Evolutionary conservation across 1,140 invertebrate genomes (phyloP).

Genomic region (Drosophila pseudoananassae): DNA sequence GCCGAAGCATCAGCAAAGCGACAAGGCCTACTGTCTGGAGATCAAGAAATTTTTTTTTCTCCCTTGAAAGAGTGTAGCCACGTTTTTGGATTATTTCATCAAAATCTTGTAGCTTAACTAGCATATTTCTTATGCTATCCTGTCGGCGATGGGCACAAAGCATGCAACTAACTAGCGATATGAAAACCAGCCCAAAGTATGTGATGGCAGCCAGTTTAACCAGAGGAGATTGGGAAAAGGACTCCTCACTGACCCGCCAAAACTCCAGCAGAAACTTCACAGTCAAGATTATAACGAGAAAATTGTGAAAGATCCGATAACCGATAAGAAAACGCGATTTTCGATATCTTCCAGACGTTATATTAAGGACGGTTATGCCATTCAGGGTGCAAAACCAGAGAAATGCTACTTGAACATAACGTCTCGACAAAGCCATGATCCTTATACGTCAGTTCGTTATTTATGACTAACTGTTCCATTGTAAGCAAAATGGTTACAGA

Average conservation of each 20-base stretch:
- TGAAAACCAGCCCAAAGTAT: not conserved
- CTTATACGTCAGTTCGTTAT: not conserved
- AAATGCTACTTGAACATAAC: slow-evolving; percentile 12
- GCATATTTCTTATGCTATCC: slow-evolving; percentile 18
- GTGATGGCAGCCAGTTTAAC: slow-evolving; percentile 16
- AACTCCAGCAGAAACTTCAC: slow-evolving; percentile 23
- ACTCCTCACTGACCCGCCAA: slow-evolving; percentile 24
- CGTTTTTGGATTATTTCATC: not conserved
- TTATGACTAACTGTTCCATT: not conserved
- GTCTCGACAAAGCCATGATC: slow-evolving; percentile 11
- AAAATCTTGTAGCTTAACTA: slow-evolving; percentile 13
- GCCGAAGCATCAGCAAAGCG: slow-evolving; percentile 18
- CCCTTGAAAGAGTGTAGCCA: not conserved
- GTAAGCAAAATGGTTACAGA: not conserved
- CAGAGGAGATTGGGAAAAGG: slow-evolving; percentile 9
- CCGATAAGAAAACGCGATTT: slow-evolving; percentile 5
- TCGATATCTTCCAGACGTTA: slow-evolving; percentile 5
- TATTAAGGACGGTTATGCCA: slow-evolving; percentile 1
- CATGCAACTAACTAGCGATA: slow-evolving; percentile 14
- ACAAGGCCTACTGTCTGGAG: not conserved
- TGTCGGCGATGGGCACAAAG: slow-evolving; percentile 25
- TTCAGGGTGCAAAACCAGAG: slow-evolving; percentile 25
- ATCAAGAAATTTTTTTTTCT: not conserved
- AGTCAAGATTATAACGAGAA: slow-evolving; percentile 13
- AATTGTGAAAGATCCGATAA: slow-evolving; percentile 19